Conservation (phyloP, 2,888 invertebrate genomes). For the Unio pictorum region DNA sequence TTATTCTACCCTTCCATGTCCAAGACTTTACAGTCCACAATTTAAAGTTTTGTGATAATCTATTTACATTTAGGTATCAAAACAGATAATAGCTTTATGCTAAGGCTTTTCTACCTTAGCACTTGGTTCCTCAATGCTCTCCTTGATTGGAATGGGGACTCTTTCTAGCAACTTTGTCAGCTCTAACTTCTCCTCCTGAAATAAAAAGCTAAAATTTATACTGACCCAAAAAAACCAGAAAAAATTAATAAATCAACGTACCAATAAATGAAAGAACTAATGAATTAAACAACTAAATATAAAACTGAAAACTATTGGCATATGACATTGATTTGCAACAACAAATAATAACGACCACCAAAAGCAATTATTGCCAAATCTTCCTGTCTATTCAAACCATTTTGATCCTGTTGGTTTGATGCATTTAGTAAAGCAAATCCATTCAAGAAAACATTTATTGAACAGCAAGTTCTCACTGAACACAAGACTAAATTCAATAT, state of each 20-base stretch:
- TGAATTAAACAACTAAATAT: neutral
- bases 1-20: too few species aligned
- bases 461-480: too few species aligned
- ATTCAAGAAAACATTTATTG: too few species aligned
- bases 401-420: too few species aligned
- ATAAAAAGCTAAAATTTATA: slow-evolving; percentile 6
- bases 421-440: too few species aligned
- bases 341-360: too few species aligned
- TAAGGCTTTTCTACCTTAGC: slow-evolving; percentile 79
- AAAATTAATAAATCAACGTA: neutral
- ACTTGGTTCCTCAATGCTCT: slow-evolving; percentile 97
- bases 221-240: too few species aligned
- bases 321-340: too few species aligned
- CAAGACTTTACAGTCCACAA: too few species aligned
- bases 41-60: neutral
- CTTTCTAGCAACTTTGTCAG: slow-evolving; percentile 94
- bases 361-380: too few species aligned
- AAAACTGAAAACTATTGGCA: neutral
- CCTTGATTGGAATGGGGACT: slow-evolving; percentile 99
- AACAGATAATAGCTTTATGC: neutral
- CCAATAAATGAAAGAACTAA: neutral
- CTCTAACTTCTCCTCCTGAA: slow-evolving; percentile 93
- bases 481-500: too few species aligned
- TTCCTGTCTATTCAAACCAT: too few species aligned
- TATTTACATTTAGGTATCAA: neutral